A percentile compares a stretch with the other conserved stretches of the same genome.
Conservation (phyloP, 2,888 invertebrate genomes). For the Epirrhoe tristata region DNA sequence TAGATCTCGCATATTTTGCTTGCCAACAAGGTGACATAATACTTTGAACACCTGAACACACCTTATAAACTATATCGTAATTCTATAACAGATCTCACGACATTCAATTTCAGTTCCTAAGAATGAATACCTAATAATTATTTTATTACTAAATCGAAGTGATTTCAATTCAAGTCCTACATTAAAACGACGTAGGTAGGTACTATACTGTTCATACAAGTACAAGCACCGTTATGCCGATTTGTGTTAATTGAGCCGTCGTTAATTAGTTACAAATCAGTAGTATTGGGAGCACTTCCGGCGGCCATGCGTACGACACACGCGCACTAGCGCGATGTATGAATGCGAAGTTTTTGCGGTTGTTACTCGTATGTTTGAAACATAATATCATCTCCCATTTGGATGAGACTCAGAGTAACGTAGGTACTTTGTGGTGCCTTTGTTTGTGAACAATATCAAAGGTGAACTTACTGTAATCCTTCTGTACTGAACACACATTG, state of each 20-base stretch:
- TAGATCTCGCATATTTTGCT: not conserved
- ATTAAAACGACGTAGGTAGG: not conserved
- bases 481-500: too few relatives aligned
- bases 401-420: too few relatives aligned
- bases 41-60: constrained; percentile 7
- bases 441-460: too few relatives aligned
- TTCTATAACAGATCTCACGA: not conserved
- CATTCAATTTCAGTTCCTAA: not conserved
- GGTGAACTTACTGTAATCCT: too few relatives aligned
- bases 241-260: constrained; percentile 8
- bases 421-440: too few relatives aligned
- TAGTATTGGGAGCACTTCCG: constrained; percentile 3
- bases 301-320: too few relatives aligned
- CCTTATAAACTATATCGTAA: not conserved
- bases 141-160: not conserved
- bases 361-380: too few relatives aligned
- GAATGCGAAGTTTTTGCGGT: too few relatives aligned
- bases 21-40: not conserved
- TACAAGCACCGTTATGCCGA: too few relatives aligned
- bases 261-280: not conserved
- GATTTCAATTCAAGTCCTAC: not conserved
- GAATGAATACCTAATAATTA: not conserved
- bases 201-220: too few relatives aligned
- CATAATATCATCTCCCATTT: too few relatives aligned
- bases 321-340: too few relatives aligned